Base-by-base conservation (phyloP, 2,888 invertebrate species). In the Tinea semifulvella region DNA sequence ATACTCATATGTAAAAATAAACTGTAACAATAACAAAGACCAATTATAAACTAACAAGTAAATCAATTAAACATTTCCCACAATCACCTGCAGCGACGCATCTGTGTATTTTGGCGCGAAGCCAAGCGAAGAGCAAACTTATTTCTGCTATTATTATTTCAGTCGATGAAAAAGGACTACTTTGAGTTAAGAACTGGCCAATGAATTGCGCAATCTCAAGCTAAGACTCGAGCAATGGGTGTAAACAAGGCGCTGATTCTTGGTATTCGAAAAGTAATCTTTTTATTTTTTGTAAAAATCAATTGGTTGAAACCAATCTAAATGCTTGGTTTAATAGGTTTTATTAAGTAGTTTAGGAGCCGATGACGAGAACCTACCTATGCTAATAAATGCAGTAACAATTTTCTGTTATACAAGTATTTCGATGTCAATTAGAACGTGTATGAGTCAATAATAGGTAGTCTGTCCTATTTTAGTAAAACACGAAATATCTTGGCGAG, bases 61-160 rank as follows among this genome's bases (percentile, higher is more conserved):
- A 36, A 18, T 36, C 16, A 36, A 18, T 36, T 28, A 43, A 11
- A 28, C 28, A 36, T 16, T 43, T 44, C 36, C 14, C 35, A 31
- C 22, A 35, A 44, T 44, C 44, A 43, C 28, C 28, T 43, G 43
- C 40, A 40, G 22, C 28, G 25, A 20, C 35, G 25, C 43, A 28
- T 28, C 19, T 25, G 19, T 38, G 40, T 19, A 19, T 11, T 10
- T 20, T 45, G 45, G 45, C 26, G 10, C 10, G 20, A 19, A 17
- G 42, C 42, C 46, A 46, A 19, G 35, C 43, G 10, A 26, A 18
- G 31, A 20, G 8, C 28, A 25, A 42, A 40, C 27, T 43, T 46
- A 46, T 46, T 46, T 38, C 20, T 17, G 42, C 18, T 45, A 43
- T 38, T 46, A 39, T 46, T 46, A 46, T 46, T 46, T 46, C 39